phyloP scores from a whole-genome alignment of 1,140 invertebrate genomes.

The Drosophila nannoptera region DNA sequence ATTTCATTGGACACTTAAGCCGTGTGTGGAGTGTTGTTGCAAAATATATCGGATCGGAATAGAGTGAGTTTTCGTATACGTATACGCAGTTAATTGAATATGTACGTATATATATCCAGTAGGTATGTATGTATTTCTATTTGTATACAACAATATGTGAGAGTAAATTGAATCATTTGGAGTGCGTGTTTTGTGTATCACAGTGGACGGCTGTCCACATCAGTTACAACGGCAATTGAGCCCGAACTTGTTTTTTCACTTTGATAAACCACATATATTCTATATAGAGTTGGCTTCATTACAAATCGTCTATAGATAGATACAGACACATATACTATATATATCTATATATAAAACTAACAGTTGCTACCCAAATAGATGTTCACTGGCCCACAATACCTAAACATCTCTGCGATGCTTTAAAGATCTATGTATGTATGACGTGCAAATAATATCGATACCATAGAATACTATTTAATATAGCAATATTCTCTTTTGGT shows the following conservation, averaged over 20 bases:
- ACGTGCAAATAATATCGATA: slow-evolving; percentile 21
- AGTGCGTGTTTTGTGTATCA: slow-evolving; percentile 23
- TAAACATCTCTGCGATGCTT: slow-evolving; percentile 11
- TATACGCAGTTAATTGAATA: slow-evolving; percentile 3
- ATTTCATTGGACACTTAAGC: slow-evolving; percentile 13
- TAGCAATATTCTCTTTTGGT: not conserved
- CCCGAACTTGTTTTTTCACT: slow-evolving; percentile 14
- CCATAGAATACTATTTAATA: slow-evolving; percentile 9
- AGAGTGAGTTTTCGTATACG: not conserved
- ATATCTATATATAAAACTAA: slow-evolving; percentile 18
- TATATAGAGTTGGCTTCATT: slow-evolving; percentile 2
- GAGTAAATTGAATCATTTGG: not conserved
- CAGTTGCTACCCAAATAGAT: slow-evolving; percentile 20
- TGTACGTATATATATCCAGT: not conserved
- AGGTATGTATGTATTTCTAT: slow-evolving; percentile 15
- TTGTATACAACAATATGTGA: not conserved
- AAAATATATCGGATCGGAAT: not conserved
- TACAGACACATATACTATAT: slow-evolving; percentile 7
- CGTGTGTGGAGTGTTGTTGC: too few relatives aligned
- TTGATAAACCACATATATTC: not conserved
- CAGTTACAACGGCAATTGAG: slow-evolving; percentile 26
- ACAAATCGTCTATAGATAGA: slow-evolving; percentile 10
- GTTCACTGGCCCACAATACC: slow-evolving; percentile 38
- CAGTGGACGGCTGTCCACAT: slow-evolving; percentile 44
- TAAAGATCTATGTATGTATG: slow-evolving; percentile 4